Percentiles rank a stretch among this genome's conserved stretches.
phyloP scores from a whole-genome alignment of 2,797 vertebrate genomes.

The Agapornis canus region DNA sequence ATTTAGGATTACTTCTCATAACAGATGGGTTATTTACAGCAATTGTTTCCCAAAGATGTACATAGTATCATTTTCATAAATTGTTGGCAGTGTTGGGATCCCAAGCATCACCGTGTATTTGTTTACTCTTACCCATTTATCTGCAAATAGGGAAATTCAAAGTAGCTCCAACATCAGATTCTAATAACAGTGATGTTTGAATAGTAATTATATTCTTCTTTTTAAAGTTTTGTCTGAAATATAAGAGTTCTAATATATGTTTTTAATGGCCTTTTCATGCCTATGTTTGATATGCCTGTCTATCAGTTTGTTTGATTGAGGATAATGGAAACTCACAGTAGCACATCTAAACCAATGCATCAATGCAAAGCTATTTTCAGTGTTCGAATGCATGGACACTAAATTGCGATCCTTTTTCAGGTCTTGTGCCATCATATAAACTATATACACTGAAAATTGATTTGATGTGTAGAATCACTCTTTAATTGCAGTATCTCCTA shows the following conservation, averaged over 20 bases:
- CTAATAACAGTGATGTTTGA: not conserved
- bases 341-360: not conserved
- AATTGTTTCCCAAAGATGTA: not conserved
- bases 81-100: not conserved
- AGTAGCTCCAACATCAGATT: not conserved
- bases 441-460: not conserved
- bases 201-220: not conserved
- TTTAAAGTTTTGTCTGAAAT: not conserved
- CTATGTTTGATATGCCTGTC: not conserved
- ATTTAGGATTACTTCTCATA: not conserved
- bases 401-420: not conserved
- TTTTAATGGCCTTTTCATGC: not conserved
- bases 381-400: not conserved
- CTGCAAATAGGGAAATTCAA: not conserved
- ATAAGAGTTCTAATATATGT: not conserved
- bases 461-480: not conserved
- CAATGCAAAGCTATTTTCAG: not conserved
- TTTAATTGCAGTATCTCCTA: not conserved
- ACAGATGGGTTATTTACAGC: conserved; percentile 1
- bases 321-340: not conserved
- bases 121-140: not conserved
- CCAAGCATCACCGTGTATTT: not conserved
- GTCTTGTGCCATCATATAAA: not conserved
- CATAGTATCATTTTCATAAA: not conserved
- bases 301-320: not conserved